phyloP scores from a whole-genome alignment of 1,140 invertebrate species.

The Drosophila lini region DNA sequence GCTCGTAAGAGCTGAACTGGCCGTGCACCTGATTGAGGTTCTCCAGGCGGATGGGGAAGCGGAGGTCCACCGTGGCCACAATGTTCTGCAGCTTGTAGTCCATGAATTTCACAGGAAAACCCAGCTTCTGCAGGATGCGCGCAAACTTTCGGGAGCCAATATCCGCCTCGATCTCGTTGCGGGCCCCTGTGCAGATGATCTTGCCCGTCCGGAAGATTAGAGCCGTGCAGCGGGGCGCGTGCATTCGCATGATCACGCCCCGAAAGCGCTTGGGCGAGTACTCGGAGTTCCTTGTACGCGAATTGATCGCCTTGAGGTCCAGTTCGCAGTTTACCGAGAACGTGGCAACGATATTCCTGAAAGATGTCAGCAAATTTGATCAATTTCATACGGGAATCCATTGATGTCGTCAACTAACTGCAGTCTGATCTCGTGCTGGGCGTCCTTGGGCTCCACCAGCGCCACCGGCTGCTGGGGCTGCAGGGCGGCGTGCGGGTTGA shows the following conservation, averaged over 20 bases:
- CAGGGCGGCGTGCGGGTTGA: constrained; percentile 69
- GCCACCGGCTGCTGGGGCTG: constrained; percentile 67
- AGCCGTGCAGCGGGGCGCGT: constrained; percentile 98
- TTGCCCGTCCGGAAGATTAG: constrained; percentile 99
- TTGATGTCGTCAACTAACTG: constrained; percentile 80
- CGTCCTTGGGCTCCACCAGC: constrained; percentile 76
- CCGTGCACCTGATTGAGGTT: constrained; percentile 96
- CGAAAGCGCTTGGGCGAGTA: constrained; percentile 99
- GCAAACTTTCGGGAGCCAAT: constrained; percentile 98
- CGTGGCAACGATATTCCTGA: constrained; percentile 97
- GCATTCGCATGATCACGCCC: constrained; percentile 98
- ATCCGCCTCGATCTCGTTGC: constrained; percentile 96
- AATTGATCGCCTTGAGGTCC: constrained; percentile 95
- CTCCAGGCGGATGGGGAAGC: constrained; percentile 98
- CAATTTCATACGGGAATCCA: neutral
- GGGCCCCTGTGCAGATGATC: constrained; percentile 99
- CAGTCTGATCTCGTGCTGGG: constrained; percentile 78
- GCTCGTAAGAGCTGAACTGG: constrained; percentile 97
- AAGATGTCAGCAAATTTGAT: constrained; percentile 5
- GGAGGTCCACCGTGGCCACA: constrained; percentile 98
- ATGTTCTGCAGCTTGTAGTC: constrained; percentile 99
- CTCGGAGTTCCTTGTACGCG: constrained; percentile 98
- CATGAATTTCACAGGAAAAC: constrained; percentile 97
- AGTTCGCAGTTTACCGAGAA: constrained; percentile 95
- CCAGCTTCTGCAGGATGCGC: constrained; percentile 98